Evolutionary conservation across 2,888 invertebrate species (phyloP).

Genomic region (Cheiracanthium punctorium): DNA sequence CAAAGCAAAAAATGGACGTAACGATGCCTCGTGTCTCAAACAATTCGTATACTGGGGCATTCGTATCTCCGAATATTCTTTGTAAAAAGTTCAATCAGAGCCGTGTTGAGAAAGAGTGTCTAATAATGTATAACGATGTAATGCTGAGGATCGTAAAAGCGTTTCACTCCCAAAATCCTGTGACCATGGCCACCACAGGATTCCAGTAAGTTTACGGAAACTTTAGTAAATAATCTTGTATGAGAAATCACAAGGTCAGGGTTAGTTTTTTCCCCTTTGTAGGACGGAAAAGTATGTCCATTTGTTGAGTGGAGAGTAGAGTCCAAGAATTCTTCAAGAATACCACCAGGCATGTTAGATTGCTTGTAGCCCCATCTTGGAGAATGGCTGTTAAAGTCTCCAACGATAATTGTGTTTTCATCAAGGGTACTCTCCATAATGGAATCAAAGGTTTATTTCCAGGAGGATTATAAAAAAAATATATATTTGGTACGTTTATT

Average conservation of each 20-base stretch:
- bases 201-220: slow-evolving; percentile 10
- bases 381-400: neutral
- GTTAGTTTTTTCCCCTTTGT: slow-evolving; percentile 15
- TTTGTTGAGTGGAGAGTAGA: neutral
- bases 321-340: slow-evolving; percentile 19
- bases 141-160: too few relatives aligned
- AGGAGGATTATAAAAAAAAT: slow-evolving; percentile 16
- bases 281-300: slow-evolving; percentile 19
- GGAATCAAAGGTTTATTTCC: neutral
- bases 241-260: slow-evolving; percentile 5
- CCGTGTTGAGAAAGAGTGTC: too few relatives aligned
- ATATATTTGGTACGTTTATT: too few relatives aligned
- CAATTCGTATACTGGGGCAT: too few relatives aligned
- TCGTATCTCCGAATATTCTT: too few relatives aligned
- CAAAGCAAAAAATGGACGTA: too few relatives aligned
- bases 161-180: too few relatives aligned
- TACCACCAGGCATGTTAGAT: neutral
- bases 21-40: too few relatives aligned
- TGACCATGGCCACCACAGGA: too few relatives aligned
- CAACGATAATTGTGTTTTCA: neutral
- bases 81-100: too few relatives aligned
- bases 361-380: slow-evolving; percentile 7
- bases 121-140: too few relatives aligned
- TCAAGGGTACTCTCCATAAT: neutral
- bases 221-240: neutral